Evolutionary conservation across 2,888 invertebrate species (phyloP).

Genomic region (Diarsia mendica): DNA sequence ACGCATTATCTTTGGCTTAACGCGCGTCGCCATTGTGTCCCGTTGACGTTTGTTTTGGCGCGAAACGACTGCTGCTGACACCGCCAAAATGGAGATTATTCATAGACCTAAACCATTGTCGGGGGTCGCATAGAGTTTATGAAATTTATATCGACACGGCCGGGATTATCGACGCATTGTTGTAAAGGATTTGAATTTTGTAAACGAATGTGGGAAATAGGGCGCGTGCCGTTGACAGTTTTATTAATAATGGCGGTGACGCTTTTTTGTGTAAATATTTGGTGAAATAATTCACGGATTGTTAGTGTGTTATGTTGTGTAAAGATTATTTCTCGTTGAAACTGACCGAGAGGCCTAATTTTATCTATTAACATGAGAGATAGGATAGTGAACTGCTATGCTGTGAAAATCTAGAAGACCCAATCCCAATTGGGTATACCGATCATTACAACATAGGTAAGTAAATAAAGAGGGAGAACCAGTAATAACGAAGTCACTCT

Average conservation of each 20-base stretch:
- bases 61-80: slow-evolving; percentile 69
- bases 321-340: neutral
- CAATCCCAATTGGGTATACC: neutral
- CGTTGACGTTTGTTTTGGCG: slow-evolving; percentile 71
- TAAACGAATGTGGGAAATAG: slow-evolving; percentile 68
- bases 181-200: slow-evolving; percentile 69
- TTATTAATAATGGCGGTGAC: slow-evolving; percentile 64
- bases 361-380: neutral
- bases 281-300: slow-evolving; percentile 45
- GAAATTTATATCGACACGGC: slow-evolving; percentile 71
- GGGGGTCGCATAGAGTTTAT: slow-evolving; percentile 66
- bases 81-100: slow-evolving; percentile 71
- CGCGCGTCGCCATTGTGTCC: slow-evolving; percentile 67
- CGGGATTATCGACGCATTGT: slow-evolving; percentile 68
- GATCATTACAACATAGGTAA: no score
- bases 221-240: slow-evolving; percentile 67
- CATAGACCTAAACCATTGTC: slow-evolving; percentile 68
- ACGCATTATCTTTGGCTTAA: slow-evolving; percentile 68
- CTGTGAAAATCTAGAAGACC: neutral
- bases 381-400: neutral
- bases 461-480: no score
- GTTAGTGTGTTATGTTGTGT: slow-evolving; percentile 15
- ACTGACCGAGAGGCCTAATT: neutral
- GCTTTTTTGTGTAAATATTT: slow-evolving; percentile 61
- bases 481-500: no score